Percentiles rank a stretch among this genome's conserved stretches.
Evolutionary conservation across 2,888 invertebrate species (phyloP).

Genomic region (Meiosimyza decipiens): DNA sequence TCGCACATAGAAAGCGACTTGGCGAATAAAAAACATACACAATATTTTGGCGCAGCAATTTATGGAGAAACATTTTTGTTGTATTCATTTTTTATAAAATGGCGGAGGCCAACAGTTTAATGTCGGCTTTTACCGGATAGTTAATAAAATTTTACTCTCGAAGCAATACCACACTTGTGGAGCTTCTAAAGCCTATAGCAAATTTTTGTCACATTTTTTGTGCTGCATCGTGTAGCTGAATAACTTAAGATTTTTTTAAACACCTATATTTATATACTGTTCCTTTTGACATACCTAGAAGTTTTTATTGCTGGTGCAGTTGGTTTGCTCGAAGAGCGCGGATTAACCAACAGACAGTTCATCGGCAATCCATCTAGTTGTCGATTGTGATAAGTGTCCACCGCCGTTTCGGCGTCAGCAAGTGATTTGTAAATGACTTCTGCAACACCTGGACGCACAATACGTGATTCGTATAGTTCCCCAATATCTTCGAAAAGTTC

Average conservation of each 20-base stretch:
- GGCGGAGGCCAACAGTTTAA: no score
- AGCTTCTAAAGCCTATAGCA: no score
- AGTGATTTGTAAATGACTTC: constrained; percentile 90
- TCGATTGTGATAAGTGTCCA: constrained; percentile 92
- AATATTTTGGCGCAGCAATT: no score
- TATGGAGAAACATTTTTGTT: no score
- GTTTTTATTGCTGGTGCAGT: constrained; percentile 64
- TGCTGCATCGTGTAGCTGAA: background rate
- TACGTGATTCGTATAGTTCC: constrained; percentile 82
- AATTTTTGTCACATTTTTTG: no score
- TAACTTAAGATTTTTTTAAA: background rate
- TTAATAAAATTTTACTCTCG: no score
- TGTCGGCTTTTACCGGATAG: no score
- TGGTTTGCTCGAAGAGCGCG: constrained; percentile 74
- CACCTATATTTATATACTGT: background rate
- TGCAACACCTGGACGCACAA: constrained; percentile 88
- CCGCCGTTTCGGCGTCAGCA: constrained; percentile 89
- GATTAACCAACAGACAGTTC: constrained; percentile 88
- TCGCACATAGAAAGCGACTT: no score
- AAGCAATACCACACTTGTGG: no score
- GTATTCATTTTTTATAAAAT: no score
- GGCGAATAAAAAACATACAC: no score
- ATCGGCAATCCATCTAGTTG: constrained; percentile 94
- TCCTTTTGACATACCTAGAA: constrained; percentile 50
- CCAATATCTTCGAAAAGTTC: constrained; percentile 95